phyloP scores from a whole-genome alignment of 2,888 invertebrate genomes.

The Ochlodes sylvanus region DNA sequence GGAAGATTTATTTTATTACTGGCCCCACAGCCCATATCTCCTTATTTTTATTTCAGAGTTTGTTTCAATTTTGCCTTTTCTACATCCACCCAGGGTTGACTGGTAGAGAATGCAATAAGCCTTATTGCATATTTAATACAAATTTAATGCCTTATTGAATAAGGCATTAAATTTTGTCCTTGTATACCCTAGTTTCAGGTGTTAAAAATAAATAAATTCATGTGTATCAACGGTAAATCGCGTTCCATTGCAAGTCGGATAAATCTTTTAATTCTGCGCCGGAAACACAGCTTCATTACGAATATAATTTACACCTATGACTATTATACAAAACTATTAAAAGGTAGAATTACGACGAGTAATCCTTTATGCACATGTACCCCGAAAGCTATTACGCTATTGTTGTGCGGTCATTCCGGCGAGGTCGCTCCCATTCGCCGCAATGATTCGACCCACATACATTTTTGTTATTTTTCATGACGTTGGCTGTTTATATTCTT shows the following conservation, averaged over 20 bases:
- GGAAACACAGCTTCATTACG: slow-evolving; percentile 11
- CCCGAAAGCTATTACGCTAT: slow-evolving; percentile 33
- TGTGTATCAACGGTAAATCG: too few relatives aligned
- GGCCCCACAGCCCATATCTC: too few relatives aligned
- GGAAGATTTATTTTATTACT: too few relatives aligned
- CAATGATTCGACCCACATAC: slow-evolving; percentile 33
- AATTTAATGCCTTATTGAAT: too few relatives aligned
- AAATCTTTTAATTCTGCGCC: slow-evolving; percentile 7
- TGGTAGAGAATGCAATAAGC: too few relatives aligned
- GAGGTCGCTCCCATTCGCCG: slow-evolving; percentile 28
- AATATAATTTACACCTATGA: slow-evolving; percentile 13
- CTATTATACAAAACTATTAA: slow-evolving; percentile 12
- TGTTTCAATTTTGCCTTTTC: too few relatives aligned
- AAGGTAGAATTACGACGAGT: slow-evolving; percentile 14
- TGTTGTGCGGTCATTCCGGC: slow-evolving; percentile 30
- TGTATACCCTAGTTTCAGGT: too few relatives aligned
- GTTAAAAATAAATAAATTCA: too few relatives aligned
- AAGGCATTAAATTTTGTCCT: too few relatives aligned
- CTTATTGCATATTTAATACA: too few relatives aligned
- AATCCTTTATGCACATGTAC: slow-evolving; percentile 22
- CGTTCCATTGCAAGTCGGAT: neutral
- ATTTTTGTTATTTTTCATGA: slow-evolving; percentile 8
- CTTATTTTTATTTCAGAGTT: too few relatives aligned
- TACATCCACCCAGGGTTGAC: too few relatives aligned
- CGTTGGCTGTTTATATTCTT: slow-evolving; percentile 6